These are phyloP conservation scores for Phylloscopus whistleri DNA, from an alignment of 2,113 vertebrate species.

Conservation along the genomic window DNA sequence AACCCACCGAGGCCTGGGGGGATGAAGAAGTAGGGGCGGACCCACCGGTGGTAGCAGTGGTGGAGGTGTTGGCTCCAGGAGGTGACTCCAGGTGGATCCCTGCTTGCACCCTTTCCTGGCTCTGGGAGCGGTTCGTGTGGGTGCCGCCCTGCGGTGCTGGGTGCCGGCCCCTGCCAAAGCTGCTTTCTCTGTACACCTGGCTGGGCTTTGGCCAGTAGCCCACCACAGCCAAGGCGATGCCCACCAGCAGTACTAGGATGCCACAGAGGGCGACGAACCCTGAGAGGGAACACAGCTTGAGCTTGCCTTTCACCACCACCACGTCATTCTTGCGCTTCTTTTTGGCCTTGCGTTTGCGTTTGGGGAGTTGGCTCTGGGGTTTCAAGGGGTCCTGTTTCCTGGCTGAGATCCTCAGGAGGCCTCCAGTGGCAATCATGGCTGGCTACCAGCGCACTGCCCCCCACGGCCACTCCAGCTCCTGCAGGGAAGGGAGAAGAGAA, in stretches of 20 bases:
- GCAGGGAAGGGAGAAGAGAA: constrained; percentile 56
- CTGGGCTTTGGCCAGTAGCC: constrained; percentile 91
- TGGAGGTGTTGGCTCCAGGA: constrained; percentile 30
- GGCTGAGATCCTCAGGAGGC: constrained; percentile 91
- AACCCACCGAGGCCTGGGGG: constrained; percentile 56
- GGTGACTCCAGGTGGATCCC: neutral
- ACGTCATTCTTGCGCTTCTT: constrained; percentile 90
- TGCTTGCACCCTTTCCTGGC: neutral
- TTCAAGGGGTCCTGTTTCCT: constrained; percentile 89
- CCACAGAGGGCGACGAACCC: constrained; percentile 88
- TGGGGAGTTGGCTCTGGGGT: constrained; percentile 78
- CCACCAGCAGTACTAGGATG: constrained; percentile 87
- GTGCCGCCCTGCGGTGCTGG: neutral
- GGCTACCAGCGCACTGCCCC: constrained; percentile 22
- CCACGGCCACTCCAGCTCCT: constrained; percentile 63
- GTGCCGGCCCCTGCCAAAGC: constrained; percentile 23
- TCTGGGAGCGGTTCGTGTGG: constrained; percentile 27
- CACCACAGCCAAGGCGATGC: constrained; percentile 86
- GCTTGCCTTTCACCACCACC: constrained; percentile 93
- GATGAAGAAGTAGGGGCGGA: neutral
- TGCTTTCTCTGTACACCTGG: constrained; percentile 69
- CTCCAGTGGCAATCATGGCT: constrained; percentile 96
- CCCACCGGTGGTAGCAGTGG: neutral
- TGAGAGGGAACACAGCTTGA: constrained; percentile 88
- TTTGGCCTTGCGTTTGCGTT: constrained; percentile 85